phyloP scores from a whole-genome alignment of 2,113 vertebrate species.

The Cromileptes altivelis region DNA sequence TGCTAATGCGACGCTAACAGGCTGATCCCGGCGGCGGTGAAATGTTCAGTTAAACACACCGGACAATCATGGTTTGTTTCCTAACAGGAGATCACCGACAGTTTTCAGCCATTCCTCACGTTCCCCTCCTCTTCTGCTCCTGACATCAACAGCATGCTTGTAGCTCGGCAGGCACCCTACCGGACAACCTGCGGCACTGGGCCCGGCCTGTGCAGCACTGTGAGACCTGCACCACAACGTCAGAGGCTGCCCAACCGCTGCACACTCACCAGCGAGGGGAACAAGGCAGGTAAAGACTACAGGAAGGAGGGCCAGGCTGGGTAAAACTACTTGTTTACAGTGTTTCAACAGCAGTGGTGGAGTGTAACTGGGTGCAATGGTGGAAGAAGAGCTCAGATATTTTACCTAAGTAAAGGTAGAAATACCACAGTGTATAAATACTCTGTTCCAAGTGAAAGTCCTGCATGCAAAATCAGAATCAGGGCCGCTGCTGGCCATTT shows the following conservation, averaged over 20 bases:
- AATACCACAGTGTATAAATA: no score
- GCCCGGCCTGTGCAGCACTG: slow-evolving; percentile 56
- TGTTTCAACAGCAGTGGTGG: no score
- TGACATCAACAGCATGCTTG: slow-evolving; percentile 78
- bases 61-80: slow-evolving; percentile 61
- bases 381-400: no score
- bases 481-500: no score
- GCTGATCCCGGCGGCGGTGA: slow-evolving; percentile 17
- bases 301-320: background rate
- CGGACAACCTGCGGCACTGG: slow-evolving; percentile 80
- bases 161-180: slow-evolving; percentile 77
- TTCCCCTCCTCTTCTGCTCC: slow-evolving; percentile 74
- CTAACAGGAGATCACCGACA: slow-evolving; percentile 72
- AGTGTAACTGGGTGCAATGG: no score
- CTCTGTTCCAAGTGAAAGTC: no score
- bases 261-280: slow-evolving; percentile 1
- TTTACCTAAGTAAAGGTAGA: background rate
- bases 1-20: slow-evolving; percentile 37
- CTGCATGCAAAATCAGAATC: no score
- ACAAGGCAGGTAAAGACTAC: slow-evolving; percentile 24
- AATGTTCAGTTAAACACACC: slow-evolving; percentile 25
- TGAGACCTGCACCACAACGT: slow-evolving; percentile 53
- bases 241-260: slow-evolving; percentile 14
- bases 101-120: slow-evolving; percentile 79
- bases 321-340: no score